Evolutionary conservation across 2,113 vertebrate genomes (phyloP), one percentile per base, ranked within the genome.

Genomic region (Corydoras sp.): DNA sequence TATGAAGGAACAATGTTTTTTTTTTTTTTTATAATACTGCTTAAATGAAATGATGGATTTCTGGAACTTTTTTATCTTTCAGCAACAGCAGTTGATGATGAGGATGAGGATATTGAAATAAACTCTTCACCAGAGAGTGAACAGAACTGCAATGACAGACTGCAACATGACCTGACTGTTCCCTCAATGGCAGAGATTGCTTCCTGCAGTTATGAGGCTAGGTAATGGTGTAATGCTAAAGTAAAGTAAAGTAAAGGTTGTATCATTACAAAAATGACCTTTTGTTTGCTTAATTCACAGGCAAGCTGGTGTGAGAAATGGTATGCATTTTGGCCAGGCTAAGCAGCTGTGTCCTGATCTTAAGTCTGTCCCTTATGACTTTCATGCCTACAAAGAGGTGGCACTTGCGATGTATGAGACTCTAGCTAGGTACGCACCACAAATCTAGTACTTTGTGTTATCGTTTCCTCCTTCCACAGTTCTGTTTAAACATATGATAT

Each of bases 141-240:
- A 0, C 88, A 89, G 74, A 85, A 82, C 51, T 58, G 82, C 9
- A 55, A 77, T 67, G 94, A 92, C 76, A 89, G 91, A 74, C 55
- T 88, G 50, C 88, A 92, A 76, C 84, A 81, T 0, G 55, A 92
- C 63, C 77, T 81, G 56, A 77, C 88, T 68, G 75, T 90, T 63
- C 87, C 93, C 56, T 99, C 97, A 31, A 97, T 94, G 92, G 96
- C 97, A 79, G 97, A 99, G 88, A 97, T 99, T 73, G 95, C 97
- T 58, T 99, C 97, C 58, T 99, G 97, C 81, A 99, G 95, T 85
- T 99, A 99, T 29, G 95, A 97, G 87, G 97, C 97, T 72, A 94
- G 96, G 97, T 98, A 86, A 43, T 43, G 2, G 4, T 43, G 35
- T 43, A 43, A 43, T 4, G 35, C 35, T 43, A 43, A 43, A 43